Conservation (phyloP, 2,888 invertebrate genomes). For the Xestia xanthographa region DNA sequence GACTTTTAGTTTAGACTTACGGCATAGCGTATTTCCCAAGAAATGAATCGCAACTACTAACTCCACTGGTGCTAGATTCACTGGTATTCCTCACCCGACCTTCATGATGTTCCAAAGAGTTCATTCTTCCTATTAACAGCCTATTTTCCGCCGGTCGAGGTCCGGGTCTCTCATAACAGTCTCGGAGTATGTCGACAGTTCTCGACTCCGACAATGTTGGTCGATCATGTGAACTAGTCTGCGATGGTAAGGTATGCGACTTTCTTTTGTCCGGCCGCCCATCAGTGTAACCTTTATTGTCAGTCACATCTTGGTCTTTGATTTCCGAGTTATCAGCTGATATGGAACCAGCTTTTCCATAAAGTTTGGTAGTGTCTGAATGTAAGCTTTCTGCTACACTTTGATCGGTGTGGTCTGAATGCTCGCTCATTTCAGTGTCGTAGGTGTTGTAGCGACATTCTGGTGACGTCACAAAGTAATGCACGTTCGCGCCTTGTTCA, state of each 20-base stretch:
- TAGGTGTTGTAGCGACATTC: slow-evolving; percentile 79
- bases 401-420: slow-evolving; percentile 87
- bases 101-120: slow-evolving; percentile 85
- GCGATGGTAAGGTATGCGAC: slow-evolving; percentile 91
- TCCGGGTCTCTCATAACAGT: slow-evolving; percentile 81
- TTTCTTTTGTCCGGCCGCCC: slow-evolving; percentile 83
- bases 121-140: slow-evolving; percentile 81
- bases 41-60: slow-evolving; percentile 95
- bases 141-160: slow-evolving; percentile 79
- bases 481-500: slow-evolving; percentile 76
- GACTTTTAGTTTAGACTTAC: slow-evolving; percentile 77
- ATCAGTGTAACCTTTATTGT: slow-evolving; percentile 73
- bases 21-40: slow-evolving; percentile 91
- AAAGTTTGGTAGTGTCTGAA: slow-evolving; percentile 78
- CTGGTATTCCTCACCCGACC: slow-evolving; percentile 87
- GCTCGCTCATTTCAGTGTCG: slow-evolving; percentile 86
- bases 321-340: slow-evolving; percentile 72
- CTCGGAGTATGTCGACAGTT: slow-evolving; percentile 91
- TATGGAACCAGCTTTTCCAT: slow-evolving; percentile 72
- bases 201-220: slow-evolving; percentile 93
- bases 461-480: slow-evolving; percentile 80
- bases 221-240: slow-evolving; percentile 91
- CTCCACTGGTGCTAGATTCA: slow-evolving; percentile 96
- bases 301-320: slow-evolving; percentile 81
- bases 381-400: slow-evolving; percentile 85